phyloP scores from a whole-genome alignment of 2,113 vertebrate species.

The Aptenodytes forsteri region DNA sequence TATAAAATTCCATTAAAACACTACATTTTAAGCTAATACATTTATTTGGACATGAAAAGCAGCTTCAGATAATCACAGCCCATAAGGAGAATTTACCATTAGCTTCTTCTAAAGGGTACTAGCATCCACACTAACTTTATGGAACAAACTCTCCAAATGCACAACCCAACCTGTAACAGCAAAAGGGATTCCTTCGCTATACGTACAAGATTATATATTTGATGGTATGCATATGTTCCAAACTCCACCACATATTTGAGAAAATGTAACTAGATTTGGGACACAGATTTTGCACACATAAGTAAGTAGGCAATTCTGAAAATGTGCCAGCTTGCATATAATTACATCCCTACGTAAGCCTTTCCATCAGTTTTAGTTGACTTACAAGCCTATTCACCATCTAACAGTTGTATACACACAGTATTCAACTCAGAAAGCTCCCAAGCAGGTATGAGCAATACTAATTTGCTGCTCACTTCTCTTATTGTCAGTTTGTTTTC shows the following conservation, averaged over 20 bases:
- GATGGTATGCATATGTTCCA: neutral
- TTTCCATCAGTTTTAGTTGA: neutral
- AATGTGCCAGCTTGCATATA: neutral
- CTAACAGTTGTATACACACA: neutral
- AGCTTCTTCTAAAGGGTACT: neutral
- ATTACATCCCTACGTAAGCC: neutral
- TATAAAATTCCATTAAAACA: neutral
- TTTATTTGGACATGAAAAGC: neutral
- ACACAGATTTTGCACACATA: neutral
- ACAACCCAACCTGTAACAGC: neutral
- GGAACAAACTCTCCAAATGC: neutral
- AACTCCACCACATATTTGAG: neutral
- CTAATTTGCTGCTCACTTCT: neutral
- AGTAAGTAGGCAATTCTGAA: neutral
- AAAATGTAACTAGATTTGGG: neutral
- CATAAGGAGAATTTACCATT: neutral
- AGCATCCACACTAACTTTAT: neutral
- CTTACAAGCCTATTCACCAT: neutral
- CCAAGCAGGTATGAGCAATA: neutral
- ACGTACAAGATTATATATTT: neutral
- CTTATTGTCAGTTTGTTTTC: neutral
- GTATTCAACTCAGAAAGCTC: neutral
- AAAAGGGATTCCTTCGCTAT: neutral
- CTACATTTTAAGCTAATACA: neutral
- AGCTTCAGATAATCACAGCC: neutral